Evolutionary conservation across 2,888 invertebrate species (phyloP).

Genomic region (Hecatera dysodea): DNA sequence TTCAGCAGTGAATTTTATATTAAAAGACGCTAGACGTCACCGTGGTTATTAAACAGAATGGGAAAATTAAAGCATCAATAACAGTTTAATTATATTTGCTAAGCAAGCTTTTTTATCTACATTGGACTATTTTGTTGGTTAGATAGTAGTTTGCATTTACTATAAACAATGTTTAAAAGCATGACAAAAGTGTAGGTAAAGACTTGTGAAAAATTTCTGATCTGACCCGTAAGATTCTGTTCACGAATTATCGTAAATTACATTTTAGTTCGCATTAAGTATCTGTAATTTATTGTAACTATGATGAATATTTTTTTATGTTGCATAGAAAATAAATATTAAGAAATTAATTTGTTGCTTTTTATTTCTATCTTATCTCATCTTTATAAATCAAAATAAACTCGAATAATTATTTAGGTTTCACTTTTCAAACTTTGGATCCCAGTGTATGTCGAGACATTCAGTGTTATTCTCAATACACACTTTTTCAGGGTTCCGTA

Average conservation of each 20-base stretch:
- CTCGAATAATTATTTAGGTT: background rate
- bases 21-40: constrained; percentile 34
- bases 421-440: background rate
- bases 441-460: background rate
- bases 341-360: constrained; percentile 81
- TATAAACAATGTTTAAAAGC: constrained; percentile 71
- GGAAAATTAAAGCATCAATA: constrained; percentile 55
- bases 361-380: constrained; percentile 64
- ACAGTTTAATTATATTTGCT: constrained; percentile 72
- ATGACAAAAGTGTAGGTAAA: constrained; percentile 80
- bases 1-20: constrained; percentile 20
- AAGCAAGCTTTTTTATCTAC: constrained; percentile 79
- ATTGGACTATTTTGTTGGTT: constrained; percentile 77
- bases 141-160: constrained; percentile 82
- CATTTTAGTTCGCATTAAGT: constrained; percentile 89
- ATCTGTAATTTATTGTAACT: constrained; percentile 90
- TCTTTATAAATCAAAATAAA: background rate
- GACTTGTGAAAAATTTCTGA: constrained; percentile 69
- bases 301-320: constrained; percentile 91
- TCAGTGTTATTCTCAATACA: background rate
- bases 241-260: constrained; percentile 86
- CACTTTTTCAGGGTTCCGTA: background rate
- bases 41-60: constrained; percentile 31
- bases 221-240: constrained; percentile 80
- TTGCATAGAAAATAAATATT: constrained; percentile 91